Evolutionary conservation across 2,797 vertebrate genomes (phyloP), one percentile per base, ranked within the genome.

Genomic region (Amphiprion clarkii): DNA sequence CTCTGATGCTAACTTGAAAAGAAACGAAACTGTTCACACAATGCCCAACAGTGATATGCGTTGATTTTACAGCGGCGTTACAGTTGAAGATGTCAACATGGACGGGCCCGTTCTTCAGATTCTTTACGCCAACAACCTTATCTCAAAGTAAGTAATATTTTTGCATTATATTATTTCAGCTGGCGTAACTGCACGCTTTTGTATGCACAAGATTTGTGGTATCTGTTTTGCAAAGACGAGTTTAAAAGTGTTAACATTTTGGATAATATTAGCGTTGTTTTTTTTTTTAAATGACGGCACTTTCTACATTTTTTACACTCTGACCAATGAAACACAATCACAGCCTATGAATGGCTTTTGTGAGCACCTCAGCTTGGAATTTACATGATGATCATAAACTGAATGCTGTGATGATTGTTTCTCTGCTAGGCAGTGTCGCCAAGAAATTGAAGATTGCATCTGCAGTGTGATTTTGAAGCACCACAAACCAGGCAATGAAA

Each of bases 381-480:
- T 54, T 2, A 14, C 13, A 29, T 29, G 14, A 16, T 56, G 0
- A 60, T 23, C 0, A 19, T n/a, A 2, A 23, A 16, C 8, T 14
- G 4, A 9, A 51, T 52, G 6, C 12, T 17, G 21, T 16, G n/a
- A 58, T 31, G 2, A 36, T 8, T 66, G 1, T 75, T 21, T 78
- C 9, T n/a, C 5, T 6, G 53, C 4, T 39, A 99, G 98, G 91
- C 94, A 95, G 10, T 98, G 95, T 85, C 97, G 96, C 87, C 97
- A 98, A 90, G 98, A 99, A 94, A 96, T 99, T 81, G 98, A 99
- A 93, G 98, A 99, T 79, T 95, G 94, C 90, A 84, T 99, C 86
- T 96, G 92, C 85, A 90, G 70, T 86, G 93, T 99, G 83, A 94
- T 96, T 88, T 93, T 95, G 78, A 97, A 96, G 84, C 96, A 97